Base-by-base conservation (phyloP, 2,797 vertebrate genomes). In the Argentina silus region DNA sequence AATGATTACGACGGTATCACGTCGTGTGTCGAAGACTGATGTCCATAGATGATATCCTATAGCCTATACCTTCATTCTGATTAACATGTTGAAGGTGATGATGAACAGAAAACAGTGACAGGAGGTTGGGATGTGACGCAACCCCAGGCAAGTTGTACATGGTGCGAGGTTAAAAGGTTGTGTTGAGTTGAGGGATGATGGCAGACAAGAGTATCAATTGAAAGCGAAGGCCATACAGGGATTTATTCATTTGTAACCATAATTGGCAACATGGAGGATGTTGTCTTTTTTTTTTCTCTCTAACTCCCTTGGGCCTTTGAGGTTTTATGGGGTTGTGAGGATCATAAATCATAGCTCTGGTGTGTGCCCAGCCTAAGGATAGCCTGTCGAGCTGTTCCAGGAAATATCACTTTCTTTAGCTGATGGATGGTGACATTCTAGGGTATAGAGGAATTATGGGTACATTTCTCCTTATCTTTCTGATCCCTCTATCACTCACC, bases 321-420 rank as follows among this genome's bases (percentile, higher is more conserved):
- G 72, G 77, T 67, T 78, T 78, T 71, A 48, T 17, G 21, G 70
- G 67, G 73, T 79, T 74, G 72, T 72, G 70, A 51, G 62, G 69
- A 70, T 76, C 76, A 77, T 87, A 81, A 83, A 85, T 87, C 83
- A 78, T 64, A 72, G 61, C 53, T 59, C 0, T 42, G 8, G 1
- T 72, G 36, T 63, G 7, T 55, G 68, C 17, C 55, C n/a, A 42
- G 74, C 82, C 76, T 59, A 45, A 75, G 80, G 84, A 79, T 59
- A 81, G 65, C 74, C 75, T 81, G 70, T 79, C 68, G 78, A 78
- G 70, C 67, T 71, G 73, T 77, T 75, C 63, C 65, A 69, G 72
- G 73, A 75, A 77, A 76, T 62, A 48, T 72, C 69, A 71, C 78
- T 81, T 78, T 80, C 80, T n/a, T 51, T 72, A 15, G 47, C 78